phyloP scores from a whole-genome alignment of 2,113 vertebrate species.

The Petromus typicus region DNA sequence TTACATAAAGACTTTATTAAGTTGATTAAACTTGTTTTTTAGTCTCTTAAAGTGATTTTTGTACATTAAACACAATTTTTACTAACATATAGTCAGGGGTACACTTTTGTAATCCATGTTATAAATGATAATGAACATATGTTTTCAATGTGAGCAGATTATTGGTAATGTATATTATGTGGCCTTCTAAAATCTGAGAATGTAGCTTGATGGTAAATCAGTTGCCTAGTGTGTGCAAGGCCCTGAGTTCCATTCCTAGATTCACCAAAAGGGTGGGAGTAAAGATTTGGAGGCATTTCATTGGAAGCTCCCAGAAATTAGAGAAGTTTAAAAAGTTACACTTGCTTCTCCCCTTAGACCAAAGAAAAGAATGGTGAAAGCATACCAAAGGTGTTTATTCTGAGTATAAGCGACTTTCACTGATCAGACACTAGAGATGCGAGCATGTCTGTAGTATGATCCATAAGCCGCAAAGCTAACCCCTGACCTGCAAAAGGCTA shows the following conservation, averaged over 20 bases:
- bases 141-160: constrained; percentile 6
- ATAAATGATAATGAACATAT: constrained; percentile 12
- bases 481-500: background rate
- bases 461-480: constrained; percentile 12
- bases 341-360: background rate
- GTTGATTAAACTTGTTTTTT: constrained; percentile 13
- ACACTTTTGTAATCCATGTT: background rate
- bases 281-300: background rate
- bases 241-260: background rate
- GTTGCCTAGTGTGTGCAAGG: background rate
- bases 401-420: constrained; percentile 34
- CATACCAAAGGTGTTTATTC: constrained; percentile 62
- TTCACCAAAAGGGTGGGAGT: background rate
- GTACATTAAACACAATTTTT: background rate
- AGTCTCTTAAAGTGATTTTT: constrained; percentile 10
- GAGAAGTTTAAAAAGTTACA: constrained; percentile 7
- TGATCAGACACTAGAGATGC: constrained; percentile 29
- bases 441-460: background rate
- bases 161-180: background rate
- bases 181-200: background rate
- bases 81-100: background rate
- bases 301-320: constrained; percentile 1
- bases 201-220: background rate
- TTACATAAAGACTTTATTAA: background rate
- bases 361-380: constrained; percentile 12